Evolutionary conservation across 2,888 invertebrate species (phyloP), one percentile per base, ranked within the genome.

Genomic region (Sinotaia quadrata): DNA sequence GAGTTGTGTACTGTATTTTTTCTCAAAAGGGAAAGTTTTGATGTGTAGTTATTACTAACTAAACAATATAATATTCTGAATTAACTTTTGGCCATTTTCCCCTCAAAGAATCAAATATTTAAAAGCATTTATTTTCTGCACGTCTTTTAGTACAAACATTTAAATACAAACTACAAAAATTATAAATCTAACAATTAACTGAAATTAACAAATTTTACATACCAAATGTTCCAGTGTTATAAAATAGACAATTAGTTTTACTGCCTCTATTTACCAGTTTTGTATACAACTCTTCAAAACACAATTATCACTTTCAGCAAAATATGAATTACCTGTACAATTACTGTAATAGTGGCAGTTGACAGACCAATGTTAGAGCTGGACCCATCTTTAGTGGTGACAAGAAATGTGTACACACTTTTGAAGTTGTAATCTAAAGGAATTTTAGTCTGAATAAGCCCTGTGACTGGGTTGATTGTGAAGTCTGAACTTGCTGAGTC

Each of bases 331-430:
- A 73, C 73, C 24, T 29, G 5, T 7, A 73, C 73, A 36, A 24
- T 37, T 33, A 72, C 68, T 7, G 60, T 66, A 27, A 73, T 63
- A n/a, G 68, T 67, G 34, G 66, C 58, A 12, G 67, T 37, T 0
- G 58, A 37, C 8, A 56, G 41, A 12, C 12, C 8, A 0, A 4
- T 3, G 8, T 5, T 24, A 12, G 66, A 56, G 12, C 1, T 34
- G 15, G 33, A 49, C 4, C 68, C 73, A 68, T 70, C 68, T 24
- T 24, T 18, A n/a, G 73, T 71, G 4, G 73, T 71, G 33, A 73
- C 56, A 21, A n/a, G 5, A 21, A 73, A 71, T n/a, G 10, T 57
- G 52, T 68, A 73, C 18, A 3, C 15, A 0, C 52, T 56, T 47
- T 67, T 27, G 1, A 21, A 24, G 27, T 73, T 68, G 58, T 68